Percentiles rank a stretch among this genome's conserved stretches.
Conservation (phyloP, 2,888 invertebrate genomes). For the Conus canariensis region DNA sequence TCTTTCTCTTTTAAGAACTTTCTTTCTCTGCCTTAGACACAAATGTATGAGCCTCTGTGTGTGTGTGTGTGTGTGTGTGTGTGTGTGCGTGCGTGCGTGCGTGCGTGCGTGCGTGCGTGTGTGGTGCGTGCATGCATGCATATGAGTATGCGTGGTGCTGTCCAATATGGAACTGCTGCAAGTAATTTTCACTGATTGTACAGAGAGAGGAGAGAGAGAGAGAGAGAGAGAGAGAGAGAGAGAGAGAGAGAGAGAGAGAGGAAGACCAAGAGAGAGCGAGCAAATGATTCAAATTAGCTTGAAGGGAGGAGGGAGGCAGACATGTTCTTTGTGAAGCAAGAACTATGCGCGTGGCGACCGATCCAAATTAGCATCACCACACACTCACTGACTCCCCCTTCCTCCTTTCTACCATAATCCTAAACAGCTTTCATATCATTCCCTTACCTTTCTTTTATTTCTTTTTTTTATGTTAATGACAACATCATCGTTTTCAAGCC, state of each 20-base stretch:
- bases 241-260: neutral
- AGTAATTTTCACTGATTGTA: constrained; percentile 13
- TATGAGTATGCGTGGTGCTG: neutral
- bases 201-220: constrained; percentile 24
- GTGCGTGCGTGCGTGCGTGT: neutral
- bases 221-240: constrained; percentile 28
- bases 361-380: too few relatives aligned
- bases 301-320: too few relatives aligned
- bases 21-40: neutral
- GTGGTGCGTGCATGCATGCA: neutral
- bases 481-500: neutral
- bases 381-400: too few relatives aligned
- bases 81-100: neutral
- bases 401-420: too few relatives aligned
- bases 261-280: neutral
- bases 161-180: neutral
- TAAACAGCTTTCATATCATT: neutral
- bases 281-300: too few relatives aligned
- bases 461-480: neutral
- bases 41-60: neutral
- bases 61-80: constrained; percentile 2
- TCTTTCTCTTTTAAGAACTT: too few relatives aligned
- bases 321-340: too few relatives aligned
- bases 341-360: too few relatives aligned
- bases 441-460: neutral